phyloP scores from a whole-genome alignment of 2,797 vertebrate species.

The Sebastes minor region DNA sequence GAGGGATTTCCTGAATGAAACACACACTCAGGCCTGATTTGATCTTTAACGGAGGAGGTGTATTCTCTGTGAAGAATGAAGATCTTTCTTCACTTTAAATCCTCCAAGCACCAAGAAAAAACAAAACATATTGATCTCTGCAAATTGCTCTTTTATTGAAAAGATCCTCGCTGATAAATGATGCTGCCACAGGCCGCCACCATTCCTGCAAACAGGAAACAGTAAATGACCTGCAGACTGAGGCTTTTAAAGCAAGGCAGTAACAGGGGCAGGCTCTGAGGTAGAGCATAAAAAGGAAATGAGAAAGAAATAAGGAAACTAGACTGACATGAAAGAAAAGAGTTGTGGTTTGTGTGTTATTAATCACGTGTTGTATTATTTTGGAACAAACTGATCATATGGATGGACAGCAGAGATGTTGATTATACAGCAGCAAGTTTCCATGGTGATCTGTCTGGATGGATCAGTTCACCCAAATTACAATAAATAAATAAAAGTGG shows the following conservation, averaged over 20 bases:
- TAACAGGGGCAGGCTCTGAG: not conserved
- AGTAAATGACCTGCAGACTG: not conserved
- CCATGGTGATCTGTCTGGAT: too few relatives aligned
- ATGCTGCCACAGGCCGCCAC: conserved; percentile 23
- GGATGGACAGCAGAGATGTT: not conserved
- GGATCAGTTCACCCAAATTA: not conserved
- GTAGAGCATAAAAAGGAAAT: not conserved
- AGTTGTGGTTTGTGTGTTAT: not conserved
- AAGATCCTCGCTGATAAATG: conserved; percentile 39
- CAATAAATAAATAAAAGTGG: not conserved
- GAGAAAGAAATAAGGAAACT: not conserved
- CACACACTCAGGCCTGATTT: not conserved
- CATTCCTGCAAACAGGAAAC: conserved; percentile 5
- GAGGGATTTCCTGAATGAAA: conserved; percentile 26
- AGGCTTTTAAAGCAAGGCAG: not conserved
- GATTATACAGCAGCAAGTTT: not conserved
- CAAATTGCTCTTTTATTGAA: conserved; percentile 56
- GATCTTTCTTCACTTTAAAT: conserved; percentile 31
- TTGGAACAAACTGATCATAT: not conserved
- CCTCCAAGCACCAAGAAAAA: conserved; percentile 22
- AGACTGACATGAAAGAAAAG: not conserved
- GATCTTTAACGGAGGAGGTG: not conserved
- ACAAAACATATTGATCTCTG: conserved; percentile 48
- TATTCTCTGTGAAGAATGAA: not conserved
- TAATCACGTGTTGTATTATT: not conserved